Percentiles rank a stretch among this genome's conserved stretches.
Evolutionary conservation across 92 coral and sea anemone genomes (phyloP).

Genomic region (Zoanthus sociatus): DNA sequence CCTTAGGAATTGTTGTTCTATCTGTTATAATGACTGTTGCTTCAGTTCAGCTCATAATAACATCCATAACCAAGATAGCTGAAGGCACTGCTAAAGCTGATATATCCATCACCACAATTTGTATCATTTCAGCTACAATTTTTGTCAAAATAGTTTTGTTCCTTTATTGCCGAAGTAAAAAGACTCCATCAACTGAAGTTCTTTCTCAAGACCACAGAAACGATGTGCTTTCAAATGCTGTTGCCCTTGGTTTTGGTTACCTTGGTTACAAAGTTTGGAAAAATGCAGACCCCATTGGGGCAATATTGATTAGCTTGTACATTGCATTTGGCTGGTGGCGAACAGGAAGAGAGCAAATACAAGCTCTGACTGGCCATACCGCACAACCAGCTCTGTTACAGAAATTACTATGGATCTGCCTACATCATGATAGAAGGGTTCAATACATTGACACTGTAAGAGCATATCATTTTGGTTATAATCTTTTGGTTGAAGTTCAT

Average conservation of each 20-base stretch:
- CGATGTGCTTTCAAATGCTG: slow-evolving; percentile 87
- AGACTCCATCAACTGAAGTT: slow-evolving; percentile 74
- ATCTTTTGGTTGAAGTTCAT: slow-evolving; percentile 93
- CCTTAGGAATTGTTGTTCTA: slow-evolving; percentile 83
- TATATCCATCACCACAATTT: slow-evolving; percentile 75
- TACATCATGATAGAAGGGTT: slow-evolving; percentile 79
- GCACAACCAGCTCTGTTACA: slow-evolving; percentile 86
- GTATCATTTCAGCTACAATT: slow-evolving; percentile 78
- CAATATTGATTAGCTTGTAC: slow-evolving; percentile 87
- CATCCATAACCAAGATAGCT: slow-evolving; percentile 73
- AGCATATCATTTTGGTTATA: slow-evolving; percentile 94
- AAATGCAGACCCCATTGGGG: slow-evolving; percentile 93
- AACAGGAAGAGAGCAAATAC: slow-evolving; percentile 86
- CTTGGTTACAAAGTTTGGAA: slow-evolving; percentile 90
- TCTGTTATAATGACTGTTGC: slow-evolving; percentile 98
- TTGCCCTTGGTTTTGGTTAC: slow-evolving; percentile 91
- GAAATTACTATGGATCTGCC: slow-evolving; percentile 85
- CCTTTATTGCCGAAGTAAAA: slow-evolving; percentile 72
- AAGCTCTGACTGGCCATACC: slow-evolving; percentile 83
- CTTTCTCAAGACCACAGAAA: slow-evolving; percentile 96
- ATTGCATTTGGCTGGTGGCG: slow-evolving; percentile 92
- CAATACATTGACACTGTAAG: slow-evolving; percentile 94
- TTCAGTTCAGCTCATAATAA: slow-evolving; percentile 87
- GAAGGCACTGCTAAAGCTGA: slow-evolving; percentile 75
- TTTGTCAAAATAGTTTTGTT: slow-evolving; percentile 68